Evolutionary conservation across 2,797 vertebrate species (phyloP), one percentile per base, ranked within the genome.

Genomic region (Buceros bicornis): DNA sequence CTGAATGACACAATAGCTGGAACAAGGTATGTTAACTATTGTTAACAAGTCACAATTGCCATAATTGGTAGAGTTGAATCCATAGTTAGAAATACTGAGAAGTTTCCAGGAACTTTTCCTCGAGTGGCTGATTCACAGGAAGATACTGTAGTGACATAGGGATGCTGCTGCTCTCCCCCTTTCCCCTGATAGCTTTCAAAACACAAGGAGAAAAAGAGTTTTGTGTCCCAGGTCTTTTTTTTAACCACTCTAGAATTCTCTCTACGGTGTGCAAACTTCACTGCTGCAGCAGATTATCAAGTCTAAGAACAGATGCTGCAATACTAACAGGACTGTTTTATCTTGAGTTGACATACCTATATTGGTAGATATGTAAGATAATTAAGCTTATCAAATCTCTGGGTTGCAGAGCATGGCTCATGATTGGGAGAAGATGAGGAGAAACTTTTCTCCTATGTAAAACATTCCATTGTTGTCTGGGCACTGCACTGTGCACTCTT

Each of bases 141-240:
- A 60, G 29, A 13, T 86, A 22, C 28, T 57, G 5, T 21, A 70
- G 20, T 47, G 51, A 17, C 50, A 16, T 0, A 45, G n/a, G 72
- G n/a, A 33, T 26, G 16, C 8, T 78, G 24, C 58, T 93, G 25
- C 21, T 82, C 26, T 73, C 37, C 3, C 1, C 1, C 15, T 69
- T 84, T 69, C 17, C 58, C 35, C 33, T 54, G 15, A 61, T 13
- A 80, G 58, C 22, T 77, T 67, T 93, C 10, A 16, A 51, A 91
- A 51, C 42, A 43, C 29, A 28, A 29, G 11, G 8, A 71, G 14
- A 50, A 77, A 50, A 33, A 58, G 7, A 80, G 3, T 18, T 53
- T 0, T 0, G 9, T 45, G 21, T 70, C 31, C 18, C 15, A 7
- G 2, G 16, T 26, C 7, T 9, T n/a, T 50, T 74, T 82, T 81